Evolutionary conservation across 2,888 invertebrate genomes (phyloP).

Genomic region (Ethmia dodecea): DNA sequence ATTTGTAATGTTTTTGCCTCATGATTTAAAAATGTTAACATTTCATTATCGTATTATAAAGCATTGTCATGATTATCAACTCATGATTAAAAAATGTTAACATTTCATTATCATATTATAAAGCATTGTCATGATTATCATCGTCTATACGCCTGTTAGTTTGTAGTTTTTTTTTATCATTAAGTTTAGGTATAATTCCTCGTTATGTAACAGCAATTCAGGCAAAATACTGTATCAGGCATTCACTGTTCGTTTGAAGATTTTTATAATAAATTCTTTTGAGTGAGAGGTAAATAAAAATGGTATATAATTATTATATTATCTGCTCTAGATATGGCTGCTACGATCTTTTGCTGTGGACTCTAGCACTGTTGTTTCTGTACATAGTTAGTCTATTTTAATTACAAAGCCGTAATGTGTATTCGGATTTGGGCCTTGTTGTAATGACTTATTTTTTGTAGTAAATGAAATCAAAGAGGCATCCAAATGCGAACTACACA

Average conservation of each 20-base stretch:
- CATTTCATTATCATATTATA: too few species aligned
- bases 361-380: constrained; percentile 25
- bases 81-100: too few species aligned
- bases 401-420: constrained; percentile 25
- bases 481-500: constrained; percentile 44
- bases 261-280: constrained; percentile 12
- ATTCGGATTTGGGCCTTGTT: constrained; percentile 36
- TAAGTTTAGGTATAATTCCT: constrained; percentile 15
- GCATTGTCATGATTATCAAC: too few species aligned
- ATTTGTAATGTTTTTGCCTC: too few species aligned
- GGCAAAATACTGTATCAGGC: constrained; percentile 27
- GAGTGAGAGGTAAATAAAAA: constrained; percentile 8
- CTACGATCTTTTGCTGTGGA: constrained; percentile 33
- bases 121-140: constrained; percentile 9
- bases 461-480: constrained; percentile 23
- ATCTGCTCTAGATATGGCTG: constrained; percentile 20
- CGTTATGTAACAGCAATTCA: constrained; percentile 9
- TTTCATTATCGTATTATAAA: too few species aligned
- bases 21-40: too few species aligned
- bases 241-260: constrained; percentile 18
- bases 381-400: constrained; percentile 28
- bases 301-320: not conserved
- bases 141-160: constrained; percentile 14
- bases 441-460: constrained; percentile 26
- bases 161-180: constrained; percentile 8